Evolutionary conservation across 2,888 invertebrate species (phyloP).

Genomic region (Abrostola tripartita): DNA sequence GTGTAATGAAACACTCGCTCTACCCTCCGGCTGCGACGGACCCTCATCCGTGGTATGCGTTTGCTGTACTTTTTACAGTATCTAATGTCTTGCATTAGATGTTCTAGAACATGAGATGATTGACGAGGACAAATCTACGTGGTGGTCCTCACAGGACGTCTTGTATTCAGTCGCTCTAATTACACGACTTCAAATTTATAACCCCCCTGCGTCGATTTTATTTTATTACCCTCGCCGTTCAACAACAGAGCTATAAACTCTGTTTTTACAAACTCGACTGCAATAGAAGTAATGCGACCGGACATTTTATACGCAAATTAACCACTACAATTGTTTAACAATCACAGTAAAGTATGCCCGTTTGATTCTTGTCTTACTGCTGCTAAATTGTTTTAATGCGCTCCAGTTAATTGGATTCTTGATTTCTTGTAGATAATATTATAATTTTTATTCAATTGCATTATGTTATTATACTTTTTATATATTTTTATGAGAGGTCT

Average conservation of each 20-base stretch:
- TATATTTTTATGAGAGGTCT: constrained; percentile 5
- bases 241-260: constrained; percentile 53
- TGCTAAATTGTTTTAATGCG: constrained; percentile 10
- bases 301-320: constrained; percentile 39
- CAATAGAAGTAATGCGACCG: constrained; percentile 34
- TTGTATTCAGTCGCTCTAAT: constrained; percentile 68
- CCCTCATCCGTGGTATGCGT: constrained; percentile 60
- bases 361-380: constrained; percentile 16
- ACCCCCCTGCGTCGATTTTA: constrained; percentile 74
- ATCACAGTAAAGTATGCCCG: constrained; percentile 13
- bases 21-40: constrained; percentile 58
- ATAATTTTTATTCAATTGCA: constrained; percentile 4
- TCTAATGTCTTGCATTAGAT: constrained; percentile 65
- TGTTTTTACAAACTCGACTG: constrained; percentile 39
- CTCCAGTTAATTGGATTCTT: constrained; percentile 12
- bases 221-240: constrained; percentile 66
- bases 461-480: not conserved
- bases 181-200: constrained; percentile 64
- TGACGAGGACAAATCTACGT: constrained; percentile 65
- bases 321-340: constrained; percentile 15
- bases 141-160: constrained; percentile 73
- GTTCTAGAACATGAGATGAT: constrained; percentile 46
- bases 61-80: constrained; percentile 68
- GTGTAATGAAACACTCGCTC: constrained; percentile 77
- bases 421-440: constrained; percentile 2